Evolutionary conservation across 2,888 invertebrate genomes (phyloP).

Genomic region (Protophormia terraenovae): DNA sequence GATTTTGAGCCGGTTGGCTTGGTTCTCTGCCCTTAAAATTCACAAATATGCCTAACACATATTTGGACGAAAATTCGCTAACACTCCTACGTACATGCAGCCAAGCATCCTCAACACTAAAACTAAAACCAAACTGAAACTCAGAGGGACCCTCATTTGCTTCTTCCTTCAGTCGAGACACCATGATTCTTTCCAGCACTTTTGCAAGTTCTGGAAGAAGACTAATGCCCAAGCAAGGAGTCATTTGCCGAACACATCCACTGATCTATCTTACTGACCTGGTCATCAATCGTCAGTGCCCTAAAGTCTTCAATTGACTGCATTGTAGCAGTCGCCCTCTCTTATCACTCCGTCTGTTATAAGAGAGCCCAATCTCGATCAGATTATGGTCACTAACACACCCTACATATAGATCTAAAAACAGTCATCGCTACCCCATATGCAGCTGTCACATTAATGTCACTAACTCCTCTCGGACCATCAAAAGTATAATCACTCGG

Average conservation of each 20-base stretch:
- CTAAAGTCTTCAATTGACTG: too few species aligned
- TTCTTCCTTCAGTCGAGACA: background rate
- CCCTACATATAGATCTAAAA: too few species aligned
- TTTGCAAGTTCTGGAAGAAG: too few species aligned
- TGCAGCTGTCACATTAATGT: too few species aligned
- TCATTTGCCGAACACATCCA: background rate
- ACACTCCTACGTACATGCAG: background rate
- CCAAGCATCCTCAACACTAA: slow-evolving; percentile 45
- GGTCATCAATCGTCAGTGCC: background rate
- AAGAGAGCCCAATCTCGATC: background rate
- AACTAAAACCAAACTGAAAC: slow-evolving; percentile 40
- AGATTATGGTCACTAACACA: background rate
- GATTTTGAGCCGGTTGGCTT: too few species aligned
- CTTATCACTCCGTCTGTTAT: background rate
- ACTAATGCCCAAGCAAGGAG: background rate
- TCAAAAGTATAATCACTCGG: too few species aligned
- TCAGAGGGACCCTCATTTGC: background rate
- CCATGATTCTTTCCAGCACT: background rate
- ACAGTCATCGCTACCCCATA: too few species aligned
- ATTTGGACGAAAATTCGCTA: background rate
- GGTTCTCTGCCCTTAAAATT: too few species aligned
- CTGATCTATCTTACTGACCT: background rate
- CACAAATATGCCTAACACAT: slow-evolving; percentile 41
- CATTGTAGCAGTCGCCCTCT: too few species aligned
- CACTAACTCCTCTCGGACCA: too few species aligned